Evolutionary conservation across 2,888 invertebrate genomes (phyloP), one percentile per base, ranked within the genome.

Genomic region (Seira sanloemensis): DNA sequence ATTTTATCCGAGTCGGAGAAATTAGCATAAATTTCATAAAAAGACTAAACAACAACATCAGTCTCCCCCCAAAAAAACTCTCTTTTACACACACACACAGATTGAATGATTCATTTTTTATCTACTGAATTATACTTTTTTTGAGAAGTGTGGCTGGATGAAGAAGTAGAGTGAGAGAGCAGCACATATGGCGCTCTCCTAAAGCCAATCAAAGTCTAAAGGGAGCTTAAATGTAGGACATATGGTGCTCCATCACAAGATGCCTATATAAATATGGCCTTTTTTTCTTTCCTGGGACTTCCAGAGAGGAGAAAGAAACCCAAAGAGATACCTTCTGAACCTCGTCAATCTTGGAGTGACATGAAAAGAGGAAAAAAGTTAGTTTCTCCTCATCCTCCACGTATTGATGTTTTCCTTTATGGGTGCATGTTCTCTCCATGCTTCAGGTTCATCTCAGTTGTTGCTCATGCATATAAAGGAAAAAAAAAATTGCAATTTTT

Each of bases 1-100:
- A 37, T 7, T 50, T 12, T 7, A 16, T 12, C 50, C 37, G 50
- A 50, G 50, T 12, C 16, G 26, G 69, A 65, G 21, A 69, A 77
- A 77, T 77, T 69, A 77, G 69, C 77, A 77, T 77, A 77, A 77
- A 69, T 77, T 69, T 77, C 77, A 77, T 77, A 62, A 62, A 37
- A 37, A 37, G 7, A 12, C 50, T 50, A 9, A 62, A 62, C 62
- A 62, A 62, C 62, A 21, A 21, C 21, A 23, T 62, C 62, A 23
- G 62, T 62, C 19, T 23, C 23, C 4, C 21, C 62, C 62, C 4
- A 62, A 50, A 50, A 16, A 12, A 16, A 62, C 21, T 62, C 21
- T 62, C 62, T 9, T 23, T 21, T 5, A 19, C 21, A 62, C 2
- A 62, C 21, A 23, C 19, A 62, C 19, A 21, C 9, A 62, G 1